phyloP scores from a whole-genome alignment of 2,797 vertebrate genomes.

The Lagocephalus sceleratus region DNA sequence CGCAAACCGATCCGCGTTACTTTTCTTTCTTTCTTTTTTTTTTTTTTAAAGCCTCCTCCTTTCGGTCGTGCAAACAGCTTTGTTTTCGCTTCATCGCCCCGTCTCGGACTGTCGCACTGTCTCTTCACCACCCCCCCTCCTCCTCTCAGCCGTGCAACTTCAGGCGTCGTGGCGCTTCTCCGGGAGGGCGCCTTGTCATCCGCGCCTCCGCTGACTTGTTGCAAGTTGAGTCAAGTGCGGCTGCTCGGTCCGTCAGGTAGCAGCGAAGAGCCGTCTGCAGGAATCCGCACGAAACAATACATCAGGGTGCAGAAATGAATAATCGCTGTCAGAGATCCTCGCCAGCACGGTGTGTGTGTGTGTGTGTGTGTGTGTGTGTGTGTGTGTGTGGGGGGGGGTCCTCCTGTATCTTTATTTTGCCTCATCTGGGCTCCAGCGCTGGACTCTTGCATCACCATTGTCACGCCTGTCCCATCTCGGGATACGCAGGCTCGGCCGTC shows the following conservation, averaged over 20 bases:
- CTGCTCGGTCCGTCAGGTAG: constrained; percentile 51
- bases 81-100: constrained; percentile 38
- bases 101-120: background rate
- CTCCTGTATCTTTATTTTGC: background rate
- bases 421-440: background rate
- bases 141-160: constrained; percentile 1
- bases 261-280: constrained; percentile 39
- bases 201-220: constrained; percentile 49
- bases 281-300: constrained; percentile 27
- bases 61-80: constrained; percentile 62
- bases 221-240: constrained; percentile 73
- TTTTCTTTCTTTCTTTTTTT: constrained; percentile 25
- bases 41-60: background rate
- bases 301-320: background rate
- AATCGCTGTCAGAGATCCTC: background rate
- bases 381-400: too few relatives aligned
- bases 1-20: constrained; percentile 55
- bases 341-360: background rate
- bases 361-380: too few relatives aligned
- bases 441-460: constrained; percentile 42
- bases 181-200: constrained; percentile 41
- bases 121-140: background rate
- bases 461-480: constrained; percentile 64
- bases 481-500: constrained; percentile 40
- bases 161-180: background rate